These are phyloP conservation scores for Mesitornis unicolor DNA, from an alignment of 2,113 vertebrate species.

Conservation along the genomic window DNA sequence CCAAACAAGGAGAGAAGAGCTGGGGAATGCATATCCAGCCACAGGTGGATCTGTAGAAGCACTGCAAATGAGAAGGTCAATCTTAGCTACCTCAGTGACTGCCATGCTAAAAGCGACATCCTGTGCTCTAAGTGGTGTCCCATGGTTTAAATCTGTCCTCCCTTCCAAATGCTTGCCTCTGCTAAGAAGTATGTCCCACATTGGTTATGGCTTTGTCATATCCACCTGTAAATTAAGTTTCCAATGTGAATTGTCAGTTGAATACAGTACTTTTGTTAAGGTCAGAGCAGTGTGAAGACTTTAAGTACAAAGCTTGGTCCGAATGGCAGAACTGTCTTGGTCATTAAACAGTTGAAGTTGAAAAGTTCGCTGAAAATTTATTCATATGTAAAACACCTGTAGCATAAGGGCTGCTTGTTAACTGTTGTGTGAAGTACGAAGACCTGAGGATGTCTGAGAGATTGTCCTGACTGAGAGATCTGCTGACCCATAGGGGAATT, in stretches of 20 bases:
- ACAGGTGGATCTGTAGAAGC: background rate
- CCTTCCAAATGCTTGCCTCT: background rate
- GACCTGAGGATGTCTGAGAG: background rate
- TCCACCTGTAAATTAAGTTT: background rate
- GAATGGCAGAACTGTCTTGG: background rate
- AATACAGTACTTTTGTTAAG: background rate
- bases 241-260: background rate
- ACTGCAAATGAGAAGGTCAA: background rate
- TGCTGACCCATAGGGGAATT: background rate
- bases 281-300: background rate
- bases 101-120: accelerated
- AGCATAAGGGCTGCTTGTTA: background rate
- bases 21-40: background rate
- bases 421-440: background rate
- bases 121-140: background rate
- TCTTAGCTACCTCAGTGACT: background rate
- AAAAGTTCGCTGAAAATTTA: background rate
- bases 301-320: background rate
- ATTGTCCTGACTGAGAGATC: background rate
- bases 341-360: background rate
- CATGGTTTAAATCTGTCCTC: background rate
- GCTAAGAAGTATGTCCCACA: background rate
- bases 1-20: background rate
- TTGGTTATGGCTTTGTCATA: background rate
- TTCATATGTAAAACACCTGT: background rate